Base-by-base conservation (phyloP, 1,140 invertebrate genomes). In the Wiebesia pumilae region DNA sequence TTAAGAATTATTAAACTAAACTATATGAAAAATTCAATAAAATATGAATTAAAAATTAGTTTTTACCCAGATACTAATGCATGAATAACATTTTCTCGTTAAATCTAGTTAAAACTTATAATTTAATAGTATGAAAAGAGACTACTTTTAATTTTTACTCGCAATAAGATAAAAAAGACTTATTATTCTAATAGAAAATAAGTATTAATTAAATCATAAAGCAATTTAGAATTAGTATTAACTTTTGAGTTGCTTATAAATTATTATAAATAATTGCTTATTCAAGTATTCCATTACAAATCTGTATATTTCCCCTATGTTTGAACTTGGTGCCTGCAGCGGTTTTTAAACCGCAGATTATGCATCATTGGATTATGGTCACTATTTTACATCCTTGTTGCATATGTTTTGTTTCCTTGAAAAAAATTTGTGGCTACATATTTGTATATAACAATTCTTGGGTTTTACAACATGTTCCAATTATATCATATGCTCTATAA, bases 331-430 rank as follows among this genome's bases (percentile, higher is more conserved):
- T n/a, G 71, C 71, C 38, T 75, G 6, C 38, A 75, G 69, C 33
- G 69, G 16, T 71, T 71, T 71, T 71, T 38, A 71, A 38, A 35
- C 69, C 16, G 0, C 33, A 43, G 19, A 75, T 43, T 43, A 75
- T 75, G 43, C 71, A 75, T 75, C 71, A 43, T 75, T 75, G 71
- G 71, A 71, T 71, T 71, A 71, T 71, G 33, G 71, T 75, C 71
- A 75, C 71, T 75, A 75, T 75, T 75, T 75, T 43, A 75, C 71
- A 24, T 75, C 38, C 71, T 75, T n/a, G 71, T 75, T 43, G 71
- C 71, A 75, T 75, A 75, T 75, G 38, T 43, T 75, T 75, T 75
- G 21, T 75, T 43, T 7, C 24, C 40, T 71, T 71, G 69, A 71
- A 71, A 71, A 73, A 43, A 75, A 75, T 75, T 43, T 75, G 71